Conservation (phyloP, 2,113 vertebrate genomes). For the Nanger granti region DNA sequence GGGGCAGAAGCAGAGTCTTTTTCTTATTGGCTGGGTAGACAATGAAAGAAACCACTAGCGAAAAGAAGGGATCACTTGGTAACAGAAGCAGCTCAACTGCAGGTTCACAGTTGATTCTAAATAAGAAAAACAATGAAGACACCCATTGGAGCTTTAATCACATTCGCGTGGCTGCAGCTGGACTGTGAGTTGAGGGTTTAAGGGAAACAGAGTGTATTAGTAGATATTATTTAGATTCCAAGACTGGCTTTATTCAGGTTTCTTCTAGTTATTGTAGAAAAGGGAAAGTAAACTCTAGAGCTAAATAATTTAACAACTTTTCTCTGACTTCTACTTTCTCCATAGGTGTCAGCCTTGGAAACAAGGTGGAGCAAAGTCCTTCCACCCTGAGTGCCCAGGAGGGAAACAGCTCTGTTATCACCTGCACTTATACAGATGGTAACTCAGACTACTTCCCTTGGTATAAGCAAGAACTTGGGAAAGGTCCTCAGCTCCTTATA, state of each 20-base stretch:
- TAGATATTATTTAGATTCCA: neutral
- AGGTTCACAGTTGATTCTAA: neutral
- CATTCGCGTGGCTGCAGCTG: slow-evolving; percentile 15
- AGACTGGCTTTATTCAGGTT: neutral
- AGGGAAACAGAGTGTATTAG: neutral
- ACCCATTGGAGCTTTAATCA: neutral
- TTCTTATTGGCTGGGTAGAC: neutral
- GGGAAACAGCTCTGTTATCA: neutral
- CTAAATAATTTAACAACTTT: fast-evolving
- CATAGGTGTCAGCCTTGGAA: neutral
- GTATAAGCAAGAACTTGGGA: too few relatives aligned
- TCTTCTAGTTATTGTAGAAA: neutral
- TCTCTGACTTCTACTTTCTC: neutral
- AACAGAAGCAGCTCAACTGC: neutral
- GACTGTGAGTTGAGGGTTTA: slow-evolving; percentile 9
- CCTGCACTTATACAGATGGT: neutral
- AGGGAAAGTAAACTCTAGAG: neutral
- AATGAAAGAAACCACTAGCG: neutral
- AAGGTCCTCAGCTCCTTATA: too few relatives aligned
- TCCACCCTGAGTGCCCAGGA: neutral
- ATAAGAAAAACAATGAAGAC: neutral
- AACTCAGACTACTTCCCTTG: neutral
- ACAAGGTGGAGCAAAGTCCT: neutral
- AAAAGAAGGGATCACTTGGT: neutral
- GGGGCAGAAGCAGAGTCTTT: neutral